These are phyloP conservation scores for Mactromeris polynyma DNA, from an alignment of 2,888 invertebrate genomes.

Conservation along the genomic window DNA sequence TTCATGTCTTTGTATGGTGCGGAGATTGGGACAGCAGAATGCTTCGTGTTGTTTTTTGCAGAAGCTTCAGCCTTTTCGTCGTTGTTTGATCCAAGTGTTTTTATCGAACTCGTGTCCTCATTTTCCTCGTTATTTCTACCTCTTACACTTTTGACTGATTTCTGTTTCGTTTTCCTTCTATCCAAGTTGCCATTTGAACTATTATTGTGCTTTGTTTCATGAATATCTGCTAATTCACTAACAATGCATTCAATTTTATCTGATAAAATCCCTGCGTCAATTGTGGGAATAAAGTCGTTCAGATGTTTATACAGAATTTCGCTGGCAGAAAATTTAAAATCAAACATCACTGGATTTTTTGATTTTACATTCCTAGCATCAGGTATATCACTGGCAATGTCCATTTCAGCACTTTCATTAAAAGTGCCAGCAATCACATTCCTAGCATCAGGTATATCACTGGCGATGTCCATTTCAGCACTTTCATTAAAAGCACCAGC, in stretches of 20 bases:
- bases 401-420: not conserved
- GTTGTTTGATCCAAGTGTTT: not conserved
- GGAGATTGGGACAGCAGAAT: too few relatives aligned
- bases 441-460: not conserved
- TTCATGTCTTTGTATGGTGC: not conserved
- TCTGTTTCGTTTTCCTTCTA: not conserved
- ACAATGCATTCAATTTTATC: conserved; percentile 28
- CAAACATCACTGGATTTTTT: not conserved
- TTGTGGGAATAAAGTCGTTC: conserved; percentile 34
- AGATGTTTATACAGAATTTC: conserved; percentile 34
- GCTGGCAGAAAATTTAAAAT: conserved; percentile 16
- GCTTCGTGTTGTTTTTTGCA: too few relatives aligned
- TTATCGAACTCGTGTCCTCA: not conserved
- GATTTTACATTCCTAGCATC: not conserved
- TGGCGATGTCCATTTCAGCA: not conserved
- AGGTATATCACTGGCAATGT: not conserved
- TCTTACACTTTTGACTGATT: not conserved
- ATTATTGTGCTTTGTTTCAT: not conserved
- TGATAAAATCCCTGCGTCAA: conserved; percentile 19
- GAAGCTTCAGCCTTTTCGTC: too few relatives aligned
- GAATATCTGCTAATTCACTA: conserved; percentile 14
- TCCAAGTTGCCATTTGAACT: not conserved
- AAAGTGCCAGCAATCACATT: not conserved
- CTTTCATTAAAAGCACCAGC: not conserved
- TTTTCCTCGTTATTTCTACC: not conserved